Evolutionary conservation across 2,113 vertebrate species (phyloP).

Genomic region (Pungitius pungitius): DNA sequence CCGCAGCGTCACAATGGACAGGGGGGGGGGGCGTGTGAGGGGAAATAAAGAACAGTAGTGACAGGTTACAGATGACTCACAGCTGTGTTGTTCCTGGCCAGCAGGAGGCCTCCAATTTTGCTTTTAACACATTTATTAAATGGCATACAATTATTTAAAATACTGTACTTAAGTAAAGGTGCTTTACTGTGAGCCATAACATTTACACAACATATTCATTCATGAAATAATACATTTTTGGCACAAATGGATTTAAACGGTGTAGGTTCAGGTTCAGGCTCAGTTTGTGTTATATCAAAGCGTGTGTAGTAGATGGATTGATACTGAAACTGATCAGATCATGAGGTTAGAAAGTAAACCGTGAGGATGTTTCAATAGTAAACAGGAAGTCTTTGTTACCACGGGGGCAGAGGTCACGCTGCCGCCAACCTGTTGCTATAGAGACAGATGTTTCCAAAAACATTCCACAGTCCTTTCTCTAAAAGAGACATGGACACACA

Average conservation of each 20-base stretch:
- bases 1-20: background rate
- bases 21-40: background rate
- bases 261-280: no score
- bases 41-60: background rate
- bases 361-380: slow-evolving; percentile 20
- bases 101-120: background rate
- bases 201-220: background rate
- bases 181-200: background rate
- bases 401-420: slow-evolving; percentile 55
- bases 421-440: slow-evolving; percentile 66
- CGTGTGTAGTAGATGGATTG: background rate
- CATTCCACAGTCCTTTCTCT: slow-evolving; percentile 60
- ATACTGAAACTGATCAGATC: slow-evolving; percentile 21
- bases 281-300: background rate
- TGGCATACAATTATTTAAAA: background rate
- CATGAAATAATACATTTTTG: background rate
- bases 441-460: slow-evolving; percentile 61
- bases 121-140: background rate
- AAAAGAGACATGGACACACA: slow-evolving; percentile 6
- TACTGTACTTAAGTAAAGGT: background rate
- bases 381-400: slow-evolving; percentile 71
- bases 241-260: background rate
- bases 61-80: slow-evolving; percentile 7
- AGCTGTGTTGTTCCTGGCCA: slow-evolving; percentile 19
- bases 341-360: slow-evolving; percentile 44